Evolutionary conservation across 2,888 invertebrate species (phyloP).

Genomic region (Noctua janthe): DNA sequence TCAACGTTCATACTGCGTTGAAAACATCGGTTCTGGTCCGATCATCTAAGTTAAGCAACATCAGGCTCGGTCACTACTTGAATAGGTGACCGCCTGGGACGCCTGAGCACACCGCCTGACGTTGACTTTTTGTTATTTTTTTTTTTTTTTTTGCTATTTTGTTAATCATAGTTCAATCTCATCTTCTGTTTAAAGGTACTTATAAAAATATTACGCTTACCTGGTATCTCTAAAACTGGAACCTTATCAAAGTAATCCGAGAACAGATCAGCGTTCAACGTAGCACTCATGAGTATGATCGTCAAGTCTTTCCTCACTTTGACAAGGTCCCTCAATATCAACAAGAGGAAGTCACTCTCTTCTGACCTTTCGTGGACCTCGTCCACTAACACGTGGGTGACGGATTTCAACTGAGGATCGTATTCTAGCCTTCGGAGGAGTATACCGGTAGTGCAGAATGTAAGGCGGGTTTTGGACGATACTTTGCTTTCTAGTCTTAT

Average conservation of each 20-base stretch:
- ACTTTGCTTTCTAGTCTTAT: slow-evolving; percentile 95
- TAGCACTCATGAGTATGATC: slow-evolving; percentile 98
- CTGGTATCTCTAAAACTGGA: slow-evolving; percentile 95
- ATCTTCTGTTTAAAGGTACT: no score
- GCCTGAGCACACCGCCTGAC: slow-evolving; percentile 67
- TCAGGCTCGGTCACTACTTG: no score
- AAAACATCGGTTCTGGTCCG: slow-evolving; percentile 85
- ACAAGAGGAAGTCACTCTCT: slow-evolving; percentile 96
- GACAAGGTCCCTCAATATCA: slow-evolving; percentile 95
- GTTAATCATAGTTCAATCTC: neutral
- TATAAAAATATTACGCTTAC: slow-evolving; percentile 70
- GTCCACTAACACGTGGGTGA: slow-evolving; percentile 96
- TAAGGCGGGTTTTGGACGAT: slow-evolving; percentile 94
- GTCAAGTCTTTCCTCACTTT: slow-evolving; percentile 93
- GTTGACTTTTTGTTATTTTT: slow-evolving; percentile 35
- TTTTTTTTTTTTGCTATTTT: neutral
- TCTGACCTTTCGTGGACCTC: slow-evolving; percentile 98
- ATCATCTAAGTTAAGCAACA: slow-evolving; percentile 83
- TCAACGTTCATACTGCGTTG: slow-evolving; percentile 62
- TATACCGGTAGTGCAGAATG: slow-evolving; percentile 98
- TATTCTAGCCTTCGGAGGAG: slow-evolving; percentile 95
- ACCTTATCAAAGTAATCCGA: slow-evolving; percentile 95
- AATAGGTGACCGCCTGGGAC: no score
- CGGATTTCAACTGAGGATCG: slow-evolving; percentile 93
- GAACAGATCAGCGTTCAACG: slow-evolving; percentile 96